Base-by-base conservation (phyloP, 2,888 invertebrate species). In the Herminia tarsipennalis region DNA sequence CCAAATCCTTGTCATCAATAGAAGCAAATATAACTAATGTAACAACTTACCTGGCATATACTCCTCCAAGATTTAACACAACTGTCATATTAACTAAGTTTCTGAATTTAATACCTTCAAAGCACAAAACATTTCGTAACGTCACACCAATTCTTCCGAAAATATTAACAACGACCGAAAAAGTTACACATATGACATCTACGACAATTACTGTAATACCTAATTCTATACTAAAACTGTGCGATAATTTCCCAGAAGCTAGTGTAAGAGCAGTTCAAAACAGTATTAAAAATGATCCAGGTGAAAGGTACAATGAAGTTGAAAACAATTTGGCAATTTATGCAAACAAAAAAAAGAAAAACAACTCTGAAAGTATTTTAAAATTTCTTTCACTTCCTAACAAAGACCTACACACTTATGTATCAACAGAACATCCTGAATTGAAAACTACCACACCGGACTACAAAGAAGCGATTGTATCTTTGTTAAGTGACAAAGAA, bases 401-500 rank as follows among this genome's bases (percentile, higher is more conserved):
- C 3, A 41, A 17, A 41, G 33, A 2, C n/a, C 10, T 27, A 2
- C 5, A 33, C 0, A 63, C 25, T 24, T n/a, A n/a, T n/a, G n/a
- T n/a, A n/a, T 43, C 56, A 21, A 50, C 64, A 6, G 44, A 33
- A 20, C 24, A 25, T 5, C 35, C 41, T 3, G 50, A 51, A 4
- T 21, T 46, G 1, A 28, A 42, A 1, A 25, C 49, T 8, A 4
- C 34, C 5, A 20, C 36, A 0, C 29, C 54, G 3, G 8, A 34
- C 12, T 13, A 25, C 5, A 12, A 33, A 6, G 51, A 33, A 25
- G 2, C 30, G 12, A 37, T 28, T 1, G 3, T 36, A 16, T 58
- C 65, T 9, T 30, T 56, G n/a, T 43, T 43, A 5, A 59, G 29
- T 27, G 59, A 59, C 12, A 45, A 65, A 5, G 61, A 64, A 2